Base-by-base conservation (phyloP, 1,140 invertebrate species). In the Campoletis sonorensis region DNA sequence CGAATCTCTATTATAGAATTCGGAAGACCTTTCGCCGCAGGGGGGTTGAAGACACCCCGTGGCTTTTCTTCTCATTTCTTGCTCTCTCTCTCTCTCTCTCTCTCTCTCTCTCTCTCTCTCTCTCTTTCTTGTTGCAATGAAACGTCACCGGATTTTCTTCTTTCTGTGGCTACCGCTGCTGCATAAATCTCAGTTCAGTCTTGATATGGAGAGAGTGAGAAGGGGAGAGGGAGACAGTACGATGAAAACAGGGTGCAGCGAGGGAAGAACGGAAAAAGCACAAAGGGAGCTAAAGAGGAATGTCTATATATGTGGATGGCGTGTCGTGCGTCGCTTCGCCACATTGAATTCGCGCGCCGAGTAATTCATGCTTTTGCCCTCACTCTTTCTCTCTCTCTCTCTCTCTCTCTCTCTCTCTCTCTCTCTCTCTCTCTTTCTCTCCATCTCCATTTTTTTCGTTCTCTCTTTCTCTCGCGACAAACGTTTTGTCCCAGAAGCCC, bases 231-330 rank as follows among this genome's bases (percentile, higher is more conserved):
- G 61, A 26, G n/a, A 64, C 27, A 64, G 23, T 54, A 67, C 16
- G 58, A 76, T 81, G 33, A 45, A 76, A 26, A 58, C 30, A 40
- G 11, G 58, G 15, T 78, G 76, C 68, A 67, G 51, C 76, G 73
- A 81, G 73, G 82, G 61, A 21, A 78, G 61, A 49, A 76, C 16
- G 18, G 18, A 23, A 81, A 82, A 78, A 86, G 83, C 51, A 26
- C 67, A 67, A 49, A 79, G 16, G 18, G 18, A 23, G 83, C 67
- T 18, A 67, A 67, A 27, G 61, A 26, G 23, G 21, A 15, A 23
- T 23, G 23, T 67, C 5, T 67, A 67, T 67, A 27, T 67, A 67
- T 23, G 23, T n/a, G 23, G 61, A 67, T 67, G 61, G 61, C 23
- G 61, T 30, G 61, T 3, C 61, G 61, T 27, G 23, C 61, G 23